Base-by-base conservation (phyloP, 2,888 invertebrate genomes). In the Neocrepidodera transversa region DNA sequence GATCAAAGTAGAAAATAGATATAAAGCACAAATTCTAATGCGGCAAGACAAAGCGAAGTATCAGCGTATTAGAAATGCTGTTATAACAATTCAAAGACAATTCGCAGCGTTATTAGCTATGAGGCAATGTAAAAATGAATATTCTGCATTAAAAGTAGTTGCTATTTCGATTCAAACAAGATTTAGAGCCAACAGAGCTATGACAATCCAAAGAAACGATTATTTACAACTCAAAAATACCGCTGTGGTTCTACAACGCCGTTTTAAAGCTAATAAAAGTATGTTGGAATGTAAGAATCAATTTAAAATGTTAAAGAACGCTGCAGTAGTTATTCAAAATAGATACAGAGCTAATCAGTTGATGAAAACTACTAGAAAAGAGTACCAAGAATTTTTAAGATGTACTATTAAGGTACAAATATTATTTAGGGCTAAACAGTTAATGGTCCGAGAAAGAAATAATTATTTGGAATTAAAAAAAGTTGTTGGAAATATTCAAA, bases 131-230 rank as follows among this genome's bases (percentile, higher is more conserved):
- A 76, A 78, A 60, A 57, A 70, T 20, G 58, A 67, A 1, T 84
- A 77, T 65, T 36, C 78, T 1, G 54, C 69, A 35, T 71, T 78
- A 35, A 81, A 78, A 40, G 71, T 75, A 14, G 72, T 80, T 8
- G 77, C 80, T 18, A 72, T 82, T 10, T 63, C 66, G 1, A 72
- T 87, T 43, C 88, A 88, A 67, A 78, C 75, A 52, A 82, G 78
- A 74, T 81, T 83, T 69, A 81, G 82, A 66, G 82, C 83, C 0
- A 74, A 76, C 5, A 76, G 74, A 36, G 49, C 77, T 17, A 82
- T 82, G 75, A 77, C 61, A 61, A n/a, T 35, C 32, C 20, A 57
- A 16, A 60, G 64, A 57, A 28, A 13, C 3, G 2, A 43, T 5
- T 71, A 57, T 55, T 50, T 50, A 40, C 17, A 57, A 26, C 28